These are phyloP conservation scores for Ips nitidus DNA, from an alignment of 1,140 invertebrate species.

Conservation along the genomic window DNA sequence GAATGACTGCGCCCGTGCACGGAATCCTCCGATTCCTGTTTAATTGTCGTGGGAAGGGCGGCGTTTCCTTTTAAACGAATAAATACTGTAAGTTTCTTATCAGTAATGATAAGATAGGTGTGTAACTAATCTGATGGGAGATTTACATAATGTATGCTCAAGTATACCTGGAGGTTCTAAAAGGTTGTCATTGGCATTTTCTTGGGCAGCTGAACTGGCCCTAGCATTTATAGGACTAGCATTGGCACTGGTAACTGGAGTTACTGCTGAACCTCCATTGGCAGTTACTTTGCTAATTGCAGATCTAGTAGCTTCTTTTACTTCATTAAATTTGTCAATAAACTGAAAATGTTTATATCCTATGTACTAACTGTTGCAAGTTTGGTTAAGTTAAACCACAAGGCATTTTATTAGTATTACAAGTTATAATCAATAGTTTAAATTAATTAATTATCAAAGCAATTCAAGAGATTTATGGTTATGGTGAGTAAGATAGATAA, in stretches of 20 bases:
- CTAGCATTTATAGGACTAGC: constrained; percentile 78
- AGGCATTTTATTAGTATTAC: not conserved
- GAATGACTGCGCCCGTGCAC: constrained; percentile 59
- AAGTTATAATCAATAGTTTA: not conserved
- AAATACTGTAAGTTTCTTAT: not conserved
- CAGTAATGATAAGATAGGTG: not conserved
- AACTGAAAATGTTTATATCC: constrained; percentile 65
- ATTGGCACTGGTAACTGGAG: constrained; percentile 80
- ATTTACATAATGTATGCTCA: not conserved
- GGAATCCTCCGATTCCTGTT: constrained; percentile 39
- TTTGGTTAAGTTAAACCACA: not conserved
- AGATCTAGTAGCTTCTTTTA: constrained; percentile 89
- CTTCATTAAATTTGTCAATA: constrained; percentile 98
- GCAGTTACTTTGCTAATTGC: constrained; percentile 66
- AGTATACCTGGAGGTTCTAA: constrained; percentile 56
- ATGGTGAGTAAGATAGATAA: too few relatives aligned
- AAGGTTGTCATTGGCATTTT: constrained; percentile 49
- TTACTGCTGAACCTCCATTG: constrained; percentile 75
- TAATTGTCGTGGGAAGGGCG: constrained; percentile 25
- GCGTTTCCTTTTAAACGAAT: constrained; percentile 38
- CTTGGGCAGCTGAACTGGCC: constrained; percentile 57
- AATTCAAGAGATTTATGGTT: too few relatives aligned
- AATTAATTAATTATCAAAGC: too few relatives aligned
- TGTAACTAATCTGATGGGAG: not conserved
- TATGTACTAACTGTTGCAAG: not conserved